These are phyloP conservation scores for Drosophila pegasa DNA, from an alignment of 2,888 invertebrate genomes.

Conservation along the genomic window DNA sequence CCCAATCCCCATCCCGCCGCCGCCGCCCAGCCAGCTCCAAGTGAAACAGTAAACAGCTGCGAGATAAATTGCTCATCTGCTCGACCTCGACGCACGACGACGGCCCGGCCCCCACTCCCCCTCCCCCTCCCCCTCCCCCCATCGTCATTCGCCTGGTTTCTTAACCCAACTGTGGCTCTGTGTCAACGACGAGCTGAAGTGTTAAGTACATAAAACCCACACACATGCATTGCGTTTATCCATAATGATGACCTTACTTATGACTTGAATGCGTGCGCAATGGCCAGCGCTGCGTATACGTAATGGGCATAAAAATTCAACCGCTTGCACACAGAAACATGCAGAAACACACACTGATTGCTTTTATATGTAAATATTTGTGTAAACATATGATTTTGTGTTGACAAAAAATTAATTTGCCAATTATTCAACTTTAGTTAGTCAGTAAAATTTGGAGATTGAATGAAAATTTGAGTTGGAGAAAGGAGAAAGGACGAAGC, in stretches of 20 bases:
- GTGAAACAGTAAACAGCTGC: constrained; percentile 80
- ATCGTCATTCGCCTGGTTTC: constrained; percentile 23
- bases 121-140: constrained; percentile 4
- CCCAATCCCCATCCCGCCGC: constrained; percentile 7
- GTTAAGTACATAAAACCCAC: constrained; percentile 78
- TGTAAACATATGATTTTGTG: constrained; percentile 10
- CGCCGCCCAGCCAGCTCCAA: constrained; percentile 29
- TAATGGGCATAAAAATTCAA: constrained; percentile 52
- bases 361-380: neutral
- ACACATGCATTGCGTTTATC: constrained; percentile 75
- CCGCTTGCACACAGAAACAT: neutral
- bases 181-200: constrained; percentile 73
- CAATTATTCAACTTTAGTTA: constrained; percentile 27
- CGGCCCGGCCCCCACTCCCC: neutral
- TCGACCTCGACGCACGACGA: constrained; percentile 62
- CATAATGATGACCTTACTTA: constrained; percentile 80
- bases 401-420: constrained; percentile 40
- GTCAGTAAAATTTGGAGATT: constrained; percentile 3
- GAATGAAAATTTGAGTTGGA: neutral
- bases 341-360: constrained; percentile 9
- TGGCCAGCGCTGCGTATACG: constrained; percentile 61
- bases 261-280: constrained; percentile 55
- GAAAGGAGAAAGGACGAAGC: too few species aligned
- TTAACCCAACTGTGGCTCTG: constrained; percentile 54
- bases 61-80: constrained; percentile 80